Evolutionary conservation across 2,888 invertebrate genomes (phyloP), one percentile per base, ranked within the genome.

Genomic region (Thymelicus lineola): DNA sequence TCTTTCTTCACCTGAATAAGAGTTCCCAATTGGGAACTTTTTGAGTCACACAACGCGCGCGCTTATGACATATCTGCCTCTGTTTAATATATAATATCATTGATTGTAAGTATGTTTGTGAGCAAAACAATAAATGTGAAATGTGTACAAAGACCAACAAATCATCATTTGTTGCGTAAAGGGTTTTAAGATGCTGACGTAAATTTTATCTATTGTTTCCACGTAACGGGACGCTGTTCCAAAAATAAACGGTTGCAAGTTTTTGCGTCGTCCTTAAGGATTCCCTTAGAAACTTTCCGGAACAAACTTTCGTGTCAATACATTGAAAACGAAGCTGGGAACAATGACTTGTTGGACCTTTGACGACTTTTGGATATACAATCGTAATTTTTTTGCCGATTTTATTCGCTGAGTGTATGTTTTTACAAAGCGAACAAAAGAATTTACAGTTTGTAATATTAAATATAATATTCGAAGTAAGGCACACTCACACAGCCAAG

Each of bases 331-430:
- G n/a, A 46, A 7, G 5, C 7, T 36, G 1, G 28, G 57, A 57
- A 66, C 66, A 66, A 59, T 66, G 48, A n/a, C 17, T 42, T 17
- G 45, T 50, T 53, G 9, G 20, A 42, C 50, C 38, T 15, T 58
- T 46, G 35, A 46, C 53, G 38, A 9, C 38, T 38, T 9, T 38
- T 9, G 38, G 38, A 38, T 38, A 7, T 9, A 38, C 1, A 6
- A 7, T 9, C 9, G 7, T 9, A 38, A 9, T 38, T 38, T 38
- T 38, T 9, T 9, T 9, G 7, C 38, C 6, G 7, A 38, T 9
- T 9, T 38, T 38, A 38, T 38, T 38, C 38, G 38, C 12, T 42
- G 12, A 3, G 42, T 42, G 9, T 42, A 12, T 38, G 6, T 38
- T 38, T 42, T 42, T 42, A 42, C 12, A 42, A 42, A 10, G 12